Base-by-base conservation (phyloP, 2,888 invertebrate genomes). In the Epirrhoe alternata region DNA sequence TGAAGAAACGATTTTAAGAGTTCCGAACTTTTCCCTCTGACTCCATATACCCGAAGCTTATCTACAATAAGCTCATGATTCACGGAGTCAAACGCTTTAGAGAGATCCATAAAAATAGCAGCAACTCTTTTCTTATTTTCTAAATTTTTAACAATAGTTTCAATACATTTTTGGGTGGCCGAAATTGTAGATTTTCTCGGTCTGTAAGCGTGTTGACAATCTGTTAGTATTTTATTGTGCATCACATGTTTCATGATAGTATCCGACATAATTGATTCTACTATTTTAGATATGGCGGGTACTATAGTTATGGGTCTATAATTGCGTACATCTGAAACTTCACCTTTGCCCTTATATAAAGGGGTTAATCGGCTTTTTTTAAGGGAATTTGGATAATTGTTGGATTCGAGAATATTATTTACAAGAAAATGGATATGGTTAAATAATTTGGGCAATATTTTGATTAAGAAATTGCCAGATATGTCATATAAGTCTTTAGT, bases 171-270 rank as follows among this genome's bases (percentile, higher is more conserved):
- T 35, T 10, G 38, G 8, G 53, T 35, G 14, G 53, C 53, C 14
- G 53, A 35, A 6, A 16, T 54, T 5, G 53, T 54, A 3, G 53
- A 35, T 38, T 14, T 54, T n/a, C 53, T 35, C 6, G 38, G 16
- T 16, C 53, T 54, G 16, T 35, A 35, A 7, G 53, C 53, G 16
- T 54, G 53, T 54, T 54, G 53, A 16, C 53, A 54, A 33, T 42
- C 42, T 42, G 10, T 42, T 5, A 42, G 8, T 8, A 42, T 42
- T 30, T 54, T 35, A 10, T 35, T 54, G 8, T 35, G 12, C 0
- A 8, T 14, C 14, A 16, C 6, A 38, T 54, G 53, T 38, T 16
- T 54, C 17, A 54, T 16, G 0, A 54, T 16, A 10, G 53, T 6
- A 8, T 54, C 53, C 0, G 53, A 54, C 53, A 54, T 54, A 8